These are phyloP conservation scores for Spea multiplicata DNA, from an alignment of 2,113 vertebrate genomes.

Conservation along the genomic window DNA sequence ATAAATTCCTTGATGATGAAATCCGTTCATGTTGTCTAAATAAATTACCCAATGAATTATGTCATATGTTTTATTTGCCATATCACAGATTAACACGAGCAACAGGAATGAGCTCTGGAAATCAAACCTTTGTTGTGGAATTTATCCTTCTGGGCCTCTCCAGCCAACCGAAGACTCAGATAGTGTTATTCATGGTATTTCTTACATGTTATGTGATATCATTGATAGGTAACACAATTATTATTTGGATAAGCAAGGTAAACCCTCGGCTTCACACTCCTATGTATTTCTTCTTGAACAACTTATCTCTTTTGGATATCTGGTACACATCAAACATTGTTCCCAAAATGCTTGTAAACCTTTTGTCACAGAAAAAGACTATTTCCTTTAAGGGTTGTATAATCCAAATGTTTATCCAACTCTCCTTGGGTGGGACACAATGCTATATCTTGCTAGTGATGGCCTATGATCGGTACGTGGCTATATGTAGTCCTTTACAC, in stretches of 20 bases:
- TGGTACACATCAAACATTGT: neutral
- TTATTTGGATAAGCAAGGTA: neutral
- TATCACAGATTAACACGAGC: too few species aligned
- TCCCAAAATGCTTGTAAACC: conserved; percentile 3
- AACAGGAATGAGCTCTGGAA: neutral
- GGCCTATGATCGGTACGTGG: conserved; percentile 13
- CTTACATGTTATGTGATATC: neutral
- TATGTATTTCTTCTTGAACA: conserved; percentile 34
- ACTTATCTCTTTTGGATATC: conserved; percentile 24
- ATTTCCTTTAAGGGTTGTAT: conserved; percentile 18
- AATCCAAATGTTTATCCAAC: conserved; percentile 17
- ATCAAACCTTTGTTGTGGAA: neutral
- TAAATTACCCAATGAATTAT: too few species aligned
- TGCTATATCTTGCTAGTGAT: conserved; percentile 20
- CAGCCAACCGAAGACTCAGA: neutral
- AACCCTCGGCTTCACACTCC: conserved; percentile 4
- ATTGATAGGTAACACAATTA: neutral
- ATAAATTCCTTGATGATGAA: too few species aligned
- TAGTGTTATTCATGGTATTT: neutral
- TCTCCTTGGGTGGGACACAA: conserved; percentile 6
- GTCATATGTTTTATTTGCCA: too few species aligned
- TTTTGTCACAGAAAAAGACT: neutral
- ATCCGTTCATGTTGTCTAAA: too few species aligned
- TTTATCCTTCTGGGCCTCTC: neutral
- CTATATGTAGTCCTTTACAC: conserved; percentile 16